phyloP scores from a whole-genome alignment of 2,797 vertebrate genomes.

The Ibycter americanus region DNA sequence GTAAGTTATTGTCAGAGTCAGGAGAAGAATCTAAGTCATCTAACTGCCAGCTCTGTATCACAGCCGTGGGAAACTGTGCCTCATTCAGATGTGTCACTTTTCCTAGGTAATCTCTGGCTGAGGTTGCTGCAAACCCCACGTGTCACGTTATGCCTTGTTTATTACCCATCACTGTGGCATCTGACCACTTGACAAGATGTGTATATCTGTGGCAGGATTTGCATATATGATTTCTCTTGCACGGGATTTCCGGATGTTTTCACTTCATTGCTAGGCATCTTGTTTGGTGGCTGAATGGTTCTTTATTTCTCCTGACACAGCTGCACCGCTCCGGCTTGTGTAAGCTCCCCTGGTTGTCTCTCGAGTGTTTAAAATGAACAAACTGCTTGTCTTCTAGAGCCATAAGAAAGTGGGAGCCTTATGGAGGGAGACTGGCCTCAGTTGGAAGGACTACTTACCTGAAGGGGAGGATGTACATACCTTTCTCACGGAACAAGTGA shows the following conservation, averaged over 20 bases:
- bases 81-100: not conserved
- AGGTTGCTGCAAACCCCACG: not conserved
- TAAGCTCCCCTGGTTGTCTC: not conserved
- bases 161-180: not conserved
- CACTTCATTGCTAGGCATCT: not conserved
- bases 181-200: not conserved
- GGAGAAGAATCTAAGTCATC: not conserved
- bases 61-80: not conserved
- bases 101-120: not conserved
- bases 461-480: constrained; percentile 89
- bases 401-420: constrained; percentile 94
- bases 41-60: not conserved
- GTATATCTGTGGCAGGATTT: not conserved
- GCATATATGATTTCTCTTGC: not conserved
- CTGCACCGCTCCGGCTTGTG: not conserved
- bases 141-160: not conserved
- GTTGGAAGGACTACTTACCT: constrained; percentile 89
- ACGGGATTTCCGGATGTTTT: not conserved
- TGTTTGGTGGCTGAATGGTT: not conserved
- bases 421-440: constrained; percentile 92
- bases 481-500: constrained; percentile 91
- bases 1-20: not conserved
- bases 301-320: constrained; percentile 10
- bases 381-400: constrained; percentile 83
- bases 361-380: not conserved